Conservation (phyloP, 2,113 vertebrate species). For the Tenebrosternarchus preto region DNA sequence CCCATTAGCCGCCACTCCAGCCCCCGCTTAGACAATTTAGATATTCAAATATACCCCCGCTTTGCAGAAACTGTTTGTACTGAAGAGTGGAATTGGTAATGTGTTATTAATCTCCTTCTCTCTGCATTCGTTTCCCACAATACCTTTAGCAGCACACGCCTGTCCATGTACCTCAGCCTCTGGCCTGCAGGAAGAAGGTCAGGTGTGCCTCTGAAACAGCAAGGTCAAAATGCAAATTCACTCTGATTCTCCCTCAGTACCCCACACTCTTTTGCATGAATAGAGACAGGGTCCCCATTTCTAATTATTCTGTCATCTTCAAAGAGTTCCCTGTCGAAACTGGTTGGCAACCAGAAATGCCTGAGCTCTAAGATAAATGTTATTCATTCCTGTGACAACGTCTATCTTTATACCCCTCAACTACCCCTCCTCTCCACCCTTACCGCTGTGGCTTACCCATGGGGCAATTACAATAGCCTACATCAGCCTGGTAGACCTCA, state of each 20-base stretch:
- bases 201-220: conserved; percentile 67
- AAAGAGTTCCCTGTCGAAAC: conserved; percentile 70
- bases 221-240: conserved; percentile 79
- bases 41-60: conserved; percentile 75
- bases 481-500: conserved; percentile 43
- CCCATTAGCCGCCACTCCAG: conserved; percentile 70
- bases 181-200: conserved; percentile 57
- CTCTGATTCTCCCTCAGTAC: conserved; percentile 52
- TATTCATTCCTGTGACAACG: conserved; percentile 66
- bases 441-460: conserved; percentile 56
- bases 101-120: conserved; percentile 67
- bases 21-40: conserved; percentile 70
- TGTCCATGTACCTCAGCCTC: conserved; percentile 32
- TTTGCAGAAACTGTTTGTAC: conserved; percentile 72
- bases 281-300: conserved; percentile 58
- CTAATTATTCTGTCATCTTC: conserved; percentile 79
- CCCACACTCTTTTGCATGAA: conserved; percentile 41
- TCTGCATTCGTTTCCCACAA: conserved; percentile 41
- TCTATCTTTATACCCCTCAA: conserved; percentile 53
- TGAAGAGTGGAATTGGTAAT: conserved; percentile 70
- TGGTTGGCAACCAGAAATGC: conserved; percentile 63
- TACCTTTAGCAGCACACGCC: conserved; percentile 45
- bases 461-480: conserved; percentile 61
- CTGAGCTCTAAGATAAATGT: conserved; percentile 74
- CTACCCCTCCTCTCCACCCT: conserved; percentile 46